phyloP scores from a whole-genome alignment of 2,888 invertebrate species.

The Lumbricus terrestris region DNA sequence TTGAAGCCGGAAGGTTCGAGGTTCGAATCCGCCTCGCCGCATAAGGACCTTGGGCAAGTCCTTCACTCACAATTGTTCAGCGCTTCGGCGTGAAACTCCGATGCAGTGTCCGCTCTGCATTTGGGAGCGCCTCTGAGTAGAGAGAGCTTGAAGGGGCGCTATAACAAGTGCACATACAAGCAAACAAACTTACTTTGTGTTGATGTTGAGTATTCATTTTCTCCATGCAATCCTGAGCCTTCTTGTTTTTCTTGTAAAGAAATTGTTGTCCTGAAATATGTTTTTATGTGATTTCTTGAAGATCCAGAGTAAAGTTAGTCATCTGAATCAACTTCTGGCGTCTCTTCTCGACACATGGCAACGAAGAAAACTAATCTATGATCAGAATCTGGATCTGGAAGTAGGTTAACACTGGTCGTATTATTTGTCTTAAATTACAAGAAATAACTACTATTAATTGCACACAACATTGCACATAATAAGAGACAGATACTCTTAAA shows the following conservation, averaged over 20 bases:
- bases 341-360: constrained; percentile 74
- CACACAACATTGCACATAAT: background rate
- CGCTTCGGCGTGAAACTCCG: no score
- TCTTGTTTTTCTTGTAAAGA: background rate
- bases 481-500: background rate
- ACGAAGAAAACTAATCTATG: constrained; percentile 77
- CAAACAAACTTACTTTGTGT: background rate
- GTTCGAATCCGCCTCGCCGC: no score
- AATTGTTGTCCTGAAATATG: background rate
- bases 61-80: no score
- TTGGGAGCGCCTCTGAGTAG: no score
- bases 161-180: no score
- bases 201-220: background rate
- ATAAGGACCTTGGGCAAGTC: no score
- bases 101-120: no score
- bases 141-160: no score
- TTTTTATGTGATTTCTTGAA: constrained; percentile 34
- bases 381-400: constrained; percentile 87
- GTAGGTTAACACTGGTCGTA: constrained; percentile 46
- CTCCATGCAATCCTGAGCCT: background rate
- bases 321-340: constrained; percentile 69
- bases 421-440: no score
- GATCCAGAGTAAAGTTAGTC: constrained; percentile 73
- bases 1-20: no score
- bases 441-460: no score